Conservation (phyloP, 2,888 invertebrate genomes). For the Xestia ashworthii region DNA sequence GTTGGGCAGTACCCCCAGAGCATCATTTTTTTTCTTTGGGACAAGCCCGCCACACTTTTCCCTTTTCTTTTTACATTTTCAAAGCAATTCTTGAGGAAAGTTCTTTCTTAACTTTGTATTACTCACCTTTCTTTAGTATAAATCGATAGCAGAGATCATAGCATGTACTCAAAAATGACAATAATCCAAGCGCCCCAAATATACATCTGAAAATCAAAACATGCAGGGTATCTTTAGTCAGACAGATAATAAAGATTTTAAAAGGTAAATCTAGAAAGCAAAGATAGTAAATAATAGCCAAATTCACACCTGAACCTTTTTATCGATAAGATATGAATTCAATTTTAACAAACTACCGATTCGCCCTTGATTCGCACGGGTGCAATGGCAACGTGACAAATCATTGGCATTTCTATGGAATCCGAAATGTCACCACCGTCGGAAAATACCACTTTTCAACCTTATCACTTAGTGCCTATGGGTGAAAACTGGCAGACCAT, state of each 20-base stretch:
- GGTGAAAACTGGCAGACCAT: too few species aligned
- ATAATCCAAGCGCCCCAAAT: constrained; percentile 7
- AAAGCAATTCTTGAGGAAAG: not conserved
- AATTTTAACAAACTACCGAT: not conserved
- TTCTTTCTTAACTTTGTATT: not conserved
- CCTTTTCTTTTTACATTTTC: not conserved
- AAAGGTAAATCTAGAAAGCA: constrained; percentile 1
- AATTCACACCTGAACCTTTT: not conserved
- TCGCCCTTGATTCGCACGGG: not conserved
- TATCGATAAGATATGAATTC: constrained; percentile 11
- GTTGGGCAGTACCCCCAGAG: too few species aligned
- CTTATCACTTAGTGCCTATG: too few species aligned
- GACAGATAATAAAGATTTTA: not conserved
- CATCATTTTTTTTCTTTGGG: too few species aligned
- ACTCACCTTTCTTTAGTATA: constrained; percentile 11
- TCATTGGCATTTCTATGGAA: not conserved
- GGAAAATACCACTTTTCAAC: too few species aligned
- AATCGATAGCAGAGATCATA: constrained; percentile 73
- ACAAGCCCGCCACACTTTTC: too few species aligned
- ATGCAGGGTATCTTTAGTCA: not conserved
- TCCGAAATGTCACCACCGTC: too few species aligned
- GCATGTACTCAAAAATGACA: constrained; percentile 65
- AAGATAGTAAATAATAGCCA: not conserved
- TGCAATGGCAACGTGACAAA: not conserved
- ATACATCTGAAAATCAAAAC: constrained; percentile 11